Base-by-base conservation (phyloP, 2,888 invertebrate genomes). In the Xylocampa areola region DNA sequence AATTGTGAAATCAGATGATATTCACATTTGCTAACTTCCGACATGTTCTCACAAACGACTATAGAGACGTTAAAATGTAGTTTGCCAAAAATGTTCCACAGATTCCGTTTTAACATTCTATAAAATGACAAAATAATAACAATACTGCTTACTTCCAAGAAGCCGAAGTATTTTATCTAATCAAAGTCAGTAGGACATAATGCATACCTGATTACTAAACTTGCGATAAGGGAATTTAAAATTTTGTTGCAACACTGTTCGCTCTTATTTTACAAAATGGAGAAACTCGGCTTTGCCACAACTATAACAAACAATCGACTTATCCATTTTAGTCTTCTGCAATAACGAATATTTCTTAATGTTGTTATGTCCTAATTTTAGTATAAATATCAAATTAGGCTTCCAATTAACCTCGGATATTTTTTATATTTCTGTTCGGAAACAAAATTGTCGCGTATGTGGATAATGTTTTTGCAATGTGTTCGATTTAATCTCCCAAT, bases 401-500 rank as follows among this genome's bases (percentile, higher is more conserved):
- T 66, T 66, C 66, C 68, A 68, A 29, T 47, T 5, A 40, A 8
- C 11, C 21, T 55, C 37, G 25, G 2, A 23, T 11, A 3, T 23
- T 67, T 32, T 32, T 25, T 21, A 21, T 1, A 19, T 36, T 27
- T 35, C 21, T 48, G 35, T 41, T 25, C 33, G 30, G 4, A 32
- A 41, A 13, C n/a, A 37, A 33, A 40, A 47, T 54, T 43, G 32
- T 58, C 27, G 19, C 27, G 23, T 23, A 16, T 32, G 23, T 47
- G 16, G 11, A 30, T 39, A 19, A 33, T 35, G 11, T 27, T 44
- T 5, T 44, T 16, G 7, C 40, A 45, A 45, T 36, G 32, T 14
- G 5, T 43, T 27, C 21, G 37, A 45, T 61, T 60, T 62, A 50
- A 37, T 79, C 79, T 83, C 84, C 84, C 84, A 84, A 85, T 77